Conservation (phyloP, 2,113 vertebrate species). For the Narcine bancroftii region DNA sequence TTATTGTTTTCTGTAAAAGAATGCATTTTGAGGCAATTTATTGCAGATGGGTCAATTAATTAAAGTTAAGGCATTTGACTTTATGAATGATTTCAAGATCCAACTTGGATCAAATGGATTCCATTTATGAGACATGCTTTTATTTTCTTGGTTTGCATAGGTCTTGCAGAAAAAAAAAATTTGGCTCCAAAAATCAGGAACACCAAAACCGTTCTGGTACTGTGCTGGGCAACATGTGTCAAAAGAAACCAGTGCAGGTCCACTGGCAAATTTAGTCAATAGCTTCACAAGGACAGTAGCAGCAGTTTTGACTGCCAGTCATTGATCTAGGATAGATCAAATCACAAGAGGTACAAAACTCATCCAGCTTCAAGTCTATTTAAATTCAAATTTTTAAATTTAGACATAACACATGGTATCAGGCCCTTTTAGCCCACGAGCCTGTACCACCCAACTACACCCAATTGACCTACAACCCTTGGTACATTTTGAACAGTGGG, state of each 20-base stretch:
- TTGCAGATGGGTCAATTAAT: neutral
- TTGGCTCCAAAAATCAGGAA: neutral
- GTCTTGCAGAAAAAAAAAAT: neutral
- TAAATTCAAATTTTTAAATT: too few species aligned
- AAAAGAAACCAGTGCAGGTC: neutral
- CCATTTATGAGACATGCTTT: neutral
- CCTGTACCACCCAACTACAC: too few species aligned
- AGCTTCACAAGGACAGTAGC: too few species aligned
- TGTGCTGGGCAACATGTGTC: too few species aligned
- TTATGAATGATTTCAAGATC: neutral
- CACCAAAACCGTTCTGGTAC: neutral
- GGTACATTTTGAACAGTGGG: too few species aligned
- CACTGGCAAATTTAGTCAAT: neutral
- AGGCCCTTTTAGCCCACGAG: too few species aligned
- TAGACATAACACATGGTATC: too few species aligned
- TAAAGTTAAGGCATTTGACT: neutral
- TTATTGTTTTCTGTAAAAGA: neutral
- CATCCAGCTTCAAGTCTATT: neutral
- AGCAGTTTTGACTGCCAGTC: neutral
- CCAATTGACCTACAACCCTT: too few species aligned
- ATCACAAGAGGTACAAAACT: neutral
- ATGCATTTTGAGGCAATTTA: neutral
- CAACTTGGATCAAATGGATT: neutral
- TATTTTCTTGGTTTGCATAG: neutral
- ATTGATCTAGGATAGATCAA: too few species aligned